Evolutionary conservation across 2,113 vertebrate genomes (phyloP), one percentile per base, ranked within the genome.

Genomic region (Rhynchomys soricoides): DNA sequence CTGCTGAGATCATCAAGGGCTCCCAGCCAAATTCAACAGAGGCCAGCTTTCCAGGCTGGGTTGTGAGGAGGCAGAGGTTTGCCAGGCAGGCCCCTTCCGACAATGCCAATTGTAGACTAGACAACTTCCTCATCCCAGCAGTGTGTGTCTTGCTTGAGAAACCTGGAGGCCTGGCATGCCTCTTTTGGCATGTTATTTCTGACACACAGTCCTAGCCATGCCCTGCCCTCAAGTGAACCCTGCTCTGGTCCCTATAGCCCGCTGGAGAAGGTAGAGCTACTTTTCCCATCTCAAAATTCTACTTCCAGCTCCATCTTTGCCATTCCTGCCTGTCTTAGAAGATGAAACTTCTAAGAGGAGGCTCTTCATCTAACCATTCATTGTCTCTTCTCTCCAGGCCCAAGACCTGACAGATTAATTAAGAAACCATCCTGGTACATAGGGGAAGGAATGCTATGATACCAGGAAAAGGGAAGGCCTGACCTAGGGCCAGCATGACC

Each of bases 11-110:
- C 81, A 74, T 19, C 78, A 57, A 45, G 10, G 88, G 55, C 66
- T 59, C 52, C 31, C 13, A 83, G 94, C 95, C 95, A 92, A 91
- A 16, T 22, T 37, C 86, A 83, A 29, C 78, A 92, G 89, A 55
- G 73, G 8, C 73, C 40, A 24, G 68, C 89, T 96, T 91, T 79
- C 94, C 86, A 94, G 86, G 43, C 88, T 90, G 82, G 88, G 59
- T 68, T 77, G 87, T 0, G 1, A 81, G 92, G 5, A 94, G 74
- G 43, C 74, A 24, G 64, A 74, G 62, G 79, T 74, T 87, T 86
- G 78, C 78, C 96, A 85, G 83, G 70, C 50, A 68, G 11, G 17
- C 24, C 90, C 57, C 70, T 94, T 81, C 77, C 0, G 4, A 75
- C 11, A 75, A 77, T 86, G 79, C 75, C 52, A 77, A 21, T 78